Evolutionary conservation across 2,888 invertebrate species (phyloP), one percentile per base, ranked within the genome.

Genomic region (Cephonodes hylas): DNA sequence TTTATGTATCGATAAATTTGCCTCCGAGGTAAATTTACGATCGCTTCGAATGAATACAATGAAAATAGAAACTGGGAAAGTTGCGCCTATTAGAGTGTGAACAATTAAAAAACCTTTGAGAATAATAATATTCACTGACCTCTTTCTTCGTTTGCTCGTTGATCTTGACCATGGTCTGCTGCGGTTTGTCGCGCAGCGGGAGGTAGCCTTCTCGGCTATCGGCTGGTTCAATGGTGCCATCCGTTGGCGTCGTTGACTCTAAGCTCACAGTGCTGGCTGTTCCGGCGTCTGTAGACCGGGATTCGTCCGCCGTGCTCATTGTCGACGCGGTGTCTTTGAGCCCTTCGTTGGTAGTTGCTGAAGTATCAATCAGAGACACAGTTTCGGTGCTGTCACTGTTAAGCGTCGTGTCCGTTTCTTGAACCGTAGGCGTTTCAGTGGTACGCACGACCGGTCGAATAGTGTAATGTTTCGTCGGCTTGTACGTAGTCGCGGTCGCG

Each of bases 131-230:
- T 83, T 84, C 81, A 89, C 93, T 91, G 84, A 93, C 93, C 93
- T 93, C 93, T 89, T 93, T 93, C 76, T 93, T 93, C 64, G 91
- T 92, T 77, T 93, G 91, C 71, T 92, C 93, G 83, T 89, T 93
- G 83, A 92, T 92, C 81, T 92, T 92, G 73, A 92, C 93, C 79
- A 91, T 86, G 61, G 86, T 91, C 75, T 89, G 89, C 67, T 85
- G 88, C 58, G 91, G 90, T 68, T 91, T 92, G 77, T 93, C 93
- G 67, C 91, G 85, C 59, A 93, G 85, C 59, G 92, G 91, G 64
- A 92, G 79, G 71, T 90, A 92, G 59, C 93, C 93, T 74, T 93
- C 93, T 63, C 93, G 86, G 76, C 92, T 91, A 79, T 91, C 91
- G 45, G 86, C 87, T 3, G 89, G 81, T 66, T 92, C 91, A n/a